Base-by-base conservation (phyloP, 2,888 invertebrate genomes). In the Ischnus inquisitorius region DNA sequence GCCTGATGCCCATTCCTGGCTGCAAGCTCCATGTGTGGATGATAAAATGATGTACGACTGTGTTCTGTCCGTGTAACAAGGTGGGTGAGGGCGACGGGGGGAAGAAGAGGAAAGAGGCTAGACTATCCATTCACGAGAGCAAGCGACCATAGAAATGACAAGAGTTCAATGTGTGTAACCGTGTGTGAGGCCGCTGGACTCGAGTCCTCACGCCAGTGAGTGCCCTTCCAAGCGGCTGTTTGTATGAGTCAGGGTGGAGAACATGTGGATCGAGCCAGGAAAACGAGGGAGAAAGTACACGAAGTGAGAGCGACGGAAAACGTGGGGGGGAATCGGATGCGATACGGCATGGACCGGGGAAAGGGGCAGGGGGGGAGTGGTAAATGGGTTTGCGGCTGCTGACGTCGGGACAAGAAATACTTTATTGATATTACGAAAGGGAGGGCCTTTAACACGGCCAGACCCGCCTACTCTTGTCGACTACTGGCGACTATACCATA, bases 321-420 rank as follows among this genome's bases (percentile, higher is more conserved):
- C n/a, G n/a, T n/a, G n/a, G 6, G 16, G 22, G 46, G 65, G 25
- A 34, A 34, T 60, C 19, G 79, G 62, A 76, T 64, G 74, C 78
- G 83, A 75, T 78, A 83, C 77, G 80, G 71, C 62, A 28, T 69
- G 71, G 67, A 76, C 69, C 71, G 43, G n/a, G 48, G 43, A 57
- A 34, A 19, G 54, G 46, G 8, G 22, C 22, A 19, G 54, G 46
- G 8, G 22, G 65, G 43, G 76, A 43, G 67, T 82, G 84, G 84
- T 85, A 87, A 86, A 86, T 85, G 86, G 87, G 77, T 86, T 83
- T 83, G 87, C 82, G 86, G 84, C 82, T 87, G 87, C 87, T 87
- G 87, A 87, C 87, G 87, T 81, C 60, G 83, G 81, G 51, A 86
- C 86, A 86, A 87, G 87, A 87, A 87, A 87, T 87, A 87, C 87